These are phyloP conservation scores for Microtus montanus DNA, from an alignment of 2,113 vertebrate species.

Conservation along the genomic window DNA sequence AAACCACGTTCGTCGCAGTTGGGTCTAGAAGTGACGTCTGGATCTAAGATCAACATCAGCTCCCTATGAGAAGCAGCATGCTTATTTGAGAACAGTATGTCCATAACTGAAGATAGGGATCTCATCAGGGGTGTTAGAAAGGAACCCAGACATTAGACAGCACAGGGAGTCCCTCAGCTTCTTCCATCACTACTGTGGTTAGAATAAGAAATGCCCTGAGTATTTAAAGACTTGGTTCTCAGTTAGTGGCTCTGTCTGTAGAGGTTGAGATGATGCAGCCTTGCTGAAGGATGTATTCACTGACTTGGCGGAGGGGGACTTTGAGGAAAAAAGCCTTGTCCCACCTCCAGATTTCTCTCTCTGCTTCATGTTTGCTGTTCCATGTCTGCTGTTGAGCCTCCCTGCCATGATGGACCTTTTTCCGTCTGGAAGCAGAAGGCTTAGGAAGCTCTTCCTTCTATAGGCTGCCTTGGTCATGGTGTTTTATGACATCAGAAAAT, in stretches of 20 bases:
- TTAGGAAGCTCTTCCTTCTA: neutral
- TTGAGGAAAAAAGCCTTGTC: neutral
- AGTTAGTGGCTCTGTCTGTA: neutral
- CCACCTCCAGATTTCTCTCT: neutral
- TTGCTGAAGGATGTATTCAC: neutral
- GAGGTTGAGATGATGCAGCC: too few relatives aligned
- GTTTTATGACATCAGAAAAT: neutral
- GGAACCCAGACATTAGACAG: neutral
- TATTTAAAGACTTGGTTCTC: neutral
- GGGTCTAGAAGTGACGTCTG: neutral
- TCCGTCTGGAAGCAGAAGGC: neutral
- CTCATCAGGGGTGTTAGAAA: neutral
- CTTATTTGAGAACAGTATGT: neutral
- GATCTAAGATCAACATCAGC: neutral
- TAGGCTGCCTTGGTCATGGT: neutral
- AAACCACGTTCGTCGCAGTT: neutral
- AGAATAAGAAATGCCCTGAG: neutral
- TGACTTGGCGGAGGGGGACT: too few relatives aligned
- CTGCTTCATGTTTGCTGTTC: neutral
- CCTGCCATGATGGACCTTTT: neutral
- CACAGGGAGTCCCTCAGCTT: neutral
- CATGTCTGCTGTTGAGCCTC: neutral
- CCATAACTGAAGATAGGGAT: neutral
- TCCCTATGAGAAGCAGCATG: neutral
- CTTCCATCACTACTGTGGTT: neutral